Evolutionary conservation across 2,113 vertebrate species (phyloP).

Genomic region (Procavia capensis): DNA sequence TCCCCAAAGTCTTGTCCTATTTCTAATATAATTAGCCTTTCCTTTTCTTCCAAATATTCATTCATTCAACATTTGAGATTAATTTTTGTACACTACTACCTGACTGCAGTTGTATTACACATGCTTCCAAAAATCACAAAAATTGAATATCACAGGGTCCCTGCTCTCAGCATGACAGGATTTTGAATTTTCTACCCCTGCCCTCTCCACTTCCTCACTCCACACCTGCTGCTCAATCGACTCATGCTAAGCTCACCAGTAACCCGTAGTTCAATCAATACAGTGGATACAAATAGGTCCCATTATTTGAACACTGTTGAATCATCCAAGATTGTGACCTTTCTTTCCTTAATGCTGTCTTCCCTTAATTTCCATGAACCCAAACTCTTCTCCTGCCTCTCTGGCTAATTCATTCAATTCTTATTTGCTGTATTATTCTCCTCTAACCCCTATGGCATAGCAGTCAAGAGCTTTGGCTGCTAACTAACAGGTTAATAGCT

Average conservation of each 20-base stretch:
- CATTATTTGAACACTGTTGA: neutral
- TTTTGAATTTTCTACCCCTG: neutral
- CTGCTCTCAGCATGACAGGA: neutral
- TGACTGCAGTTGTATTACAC: neutral
- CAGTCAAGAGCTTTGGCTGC: too few species aligned
- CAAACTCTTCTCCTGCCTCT: neutral
- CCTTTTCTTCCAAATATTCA: slow-evolving; percentile 53
- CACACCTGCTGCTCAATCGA: neutral
- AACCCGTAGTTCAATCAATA: neutral
- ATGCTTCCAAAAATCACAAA: neutral
- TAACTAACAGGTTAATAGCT: too few species aligned
- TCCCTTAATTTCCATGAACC: neutral
- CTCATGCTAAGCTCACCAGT: neutral
- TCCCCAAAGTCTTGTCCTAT: slow-evolving; percentile 78
- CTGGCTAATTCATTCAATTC: neutral
- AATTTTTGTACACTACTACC: neutral
- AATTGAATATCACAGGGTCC: neutral
- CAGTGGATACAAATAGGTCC: too few species aligned
- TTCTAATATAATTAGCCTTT: slow-evolving; percentile 76
- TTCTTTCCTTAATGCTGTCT: neutral
- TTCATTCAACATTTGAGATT: slow-evolving; percentile 51
- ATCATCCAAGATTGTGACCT: neutral
- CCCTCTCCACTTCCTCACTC: neutral
- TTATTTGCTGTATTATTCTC: neutral
- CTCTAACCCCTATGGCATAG: neutral